phyloP scores from a whole-genome alignment of 2,797 vertebrate genomes.

The Arremon aurantiirostris region DNA sequence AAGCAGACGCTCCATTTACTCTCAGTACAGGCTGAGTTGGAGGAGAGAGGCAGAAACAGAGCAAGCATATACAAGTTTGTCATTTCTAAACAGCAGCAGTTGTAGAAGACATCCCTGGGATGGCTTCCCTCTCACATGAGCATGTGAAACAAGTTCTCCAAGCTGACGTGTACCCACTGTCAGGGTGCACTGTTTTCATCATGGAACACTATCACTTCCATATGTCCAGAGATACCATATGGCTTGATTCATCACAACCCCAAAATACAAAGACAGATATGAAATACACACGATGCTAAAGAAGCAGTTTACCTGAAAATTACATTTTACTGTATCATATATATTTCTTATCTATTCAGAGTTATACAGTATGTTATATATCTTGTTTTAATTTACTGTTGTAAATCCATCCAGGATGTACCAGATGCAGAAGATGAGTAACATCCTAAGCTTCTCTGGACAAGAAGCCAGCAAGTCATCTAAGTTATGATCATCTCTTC shows the following conservation, averaged over 20 bases:
- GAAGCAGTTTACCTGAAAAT: not conserved
- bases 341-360: not conserved
- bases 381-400: not conserved
- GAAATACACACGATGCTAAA: not conserved
- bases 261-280: not conserved
- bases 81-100: not conserved
- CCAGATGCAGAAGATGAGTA: not conserved
- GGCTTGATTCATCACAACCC: not conserved
- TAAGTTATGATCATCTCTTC: not conserved
- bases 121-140: not conserved
- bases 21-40: not conserved
- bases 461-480: not conserved
- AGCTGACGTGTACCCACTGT: not conserved
- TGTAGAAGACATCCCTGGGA: not conserved
- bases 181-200: not conserved
- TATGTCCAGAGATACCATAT: not conserved
- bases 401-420: not conserved
- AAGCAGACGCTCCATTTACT: not conserved
- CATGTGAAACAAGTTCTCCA: not conserved
- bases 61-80: not conserved
- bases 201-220: not conserved
- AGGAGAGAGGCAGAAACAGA: not conserved
- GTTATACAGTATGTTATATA: not conserved
- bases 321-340: not conserved
- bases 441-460: not conserved